Percentiles rank a stretch among this genome's conserved stretches.
These are phyloP conservation scores for Tachuris rubrigastra DNA, from an alignment of 2,113 vertebrate species.

Conservation along the genomic window DNA sequence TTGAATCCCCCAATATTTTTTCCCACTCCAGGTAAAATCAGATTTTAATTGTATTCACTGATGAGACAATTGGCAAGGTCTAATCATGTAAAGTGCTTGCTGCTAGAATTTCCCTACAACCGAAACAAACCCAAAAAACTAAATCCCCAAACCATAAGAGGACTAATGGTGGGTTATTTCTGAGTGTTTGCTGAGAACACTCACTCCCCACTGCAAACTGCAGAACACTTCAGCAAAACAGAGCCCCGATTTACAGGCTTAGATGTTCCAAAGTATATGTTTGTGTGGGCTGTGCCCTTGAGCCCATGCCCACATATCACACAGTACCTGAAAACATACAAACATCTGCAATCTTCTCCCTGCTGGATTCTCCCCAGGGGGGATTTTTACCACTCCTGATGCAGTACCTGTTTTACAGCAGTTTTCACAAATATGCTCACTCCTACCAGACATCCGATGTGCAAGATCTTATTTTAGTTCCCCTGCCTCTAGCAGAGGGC, in stretches of 20 bases:
- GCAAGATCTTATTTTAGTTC: neutral
- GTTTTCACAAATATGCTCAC: neutral
- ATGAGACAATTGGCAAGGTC: neutral
- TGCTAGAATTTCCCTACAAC: neutral
- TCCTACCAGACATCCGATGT: neutral
- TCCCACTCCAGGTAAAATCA: neutral
- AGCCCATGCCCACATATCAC: neutral
- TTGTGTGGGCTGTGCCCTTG: neutral
- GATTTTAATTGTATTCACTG: neutral
- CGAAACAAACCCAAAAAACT: neutral
- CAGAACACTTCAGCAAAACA: neutral
- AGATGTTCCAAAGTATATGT: neutral
- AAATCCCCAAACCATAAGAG: neutral
- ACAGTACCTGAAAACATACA: neutral
- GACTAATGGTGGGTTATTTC: neutral
- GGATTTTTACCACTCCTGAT: accelerated
- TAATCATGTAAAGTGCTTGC: neutral
- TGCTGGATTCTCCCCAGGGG: neutral
- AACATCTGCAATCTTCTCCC: neutral
- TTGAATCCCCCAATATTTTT: neutral
- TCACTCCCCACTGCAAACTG: too few species aligned
- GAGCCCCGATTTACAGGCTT: neutral
- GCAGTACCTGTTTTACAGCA: neutral
- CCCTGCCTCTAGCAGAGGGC: neutral
- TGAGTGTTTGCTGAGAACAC: neutral